Base-by-base conservation (phyloP, 2,113 vertebrate species). In the Nerophis ophidion region DNA sequence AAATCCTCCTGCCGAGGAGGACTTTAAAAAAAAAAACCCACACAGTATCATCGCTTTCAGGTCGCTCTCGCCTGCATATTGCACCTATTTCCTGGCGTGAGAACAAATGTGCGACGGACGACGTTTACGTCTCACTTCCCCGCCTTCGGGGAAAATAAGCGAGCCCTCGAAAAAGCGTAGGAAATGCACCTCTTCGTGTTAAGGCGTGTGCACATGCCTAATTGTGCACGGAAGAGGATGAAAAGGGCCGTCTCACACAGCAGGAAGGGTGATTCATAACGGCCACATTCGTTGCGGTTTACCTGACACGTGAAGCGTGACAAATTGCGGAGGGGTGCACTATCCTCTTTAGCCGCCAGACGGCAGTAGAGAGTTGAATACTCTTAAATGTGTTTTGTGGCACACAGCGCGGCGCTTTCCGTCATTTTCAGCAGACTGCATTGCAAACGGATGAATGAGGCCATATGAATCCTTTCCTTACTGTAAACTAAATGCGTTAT, bases 161-260 rank as follows among this genome's bases (percentile, higher is more conserved):
- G 65, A 16, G 57, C 60, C 49, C 74, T 12, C 36, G 19, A 52
- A 68, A 68, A 71, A 57, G 61, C 44, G 49, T 59, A 44, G 64
- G 42, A 11, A 55, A 70, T 61, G 66, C 72, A 78, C 63, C 64
- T 80, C 50, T 65, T 72, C 10, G 19, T 71, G 56, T 85, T 87
- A 84, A 88, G 86, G 86, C 86, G 80, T 83, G 68, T 65, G 75
- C 74, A 79, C 79, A 80, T 81, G 77, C 74, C 77, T 6, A 66
- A 71, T 77, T 77, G 78, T 83, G 83, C 84, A 82, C 79, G 73
- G 72, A 76, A 65, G 65, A 66, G 65, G 52, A 77, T 63, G 61
- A 64, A 52, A 63, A 75, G 67, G 75, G 66, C 68, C 76, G 65
- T 77, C 81, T 60, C 57, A 26, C 26, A 26, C 26, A 26, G 26